Evolutionary conservation across 2,888 invertebrate species (phyloP), one percentile per base, ranked within the genome.

Genomic region (Phaonia tiefii): DNA sequence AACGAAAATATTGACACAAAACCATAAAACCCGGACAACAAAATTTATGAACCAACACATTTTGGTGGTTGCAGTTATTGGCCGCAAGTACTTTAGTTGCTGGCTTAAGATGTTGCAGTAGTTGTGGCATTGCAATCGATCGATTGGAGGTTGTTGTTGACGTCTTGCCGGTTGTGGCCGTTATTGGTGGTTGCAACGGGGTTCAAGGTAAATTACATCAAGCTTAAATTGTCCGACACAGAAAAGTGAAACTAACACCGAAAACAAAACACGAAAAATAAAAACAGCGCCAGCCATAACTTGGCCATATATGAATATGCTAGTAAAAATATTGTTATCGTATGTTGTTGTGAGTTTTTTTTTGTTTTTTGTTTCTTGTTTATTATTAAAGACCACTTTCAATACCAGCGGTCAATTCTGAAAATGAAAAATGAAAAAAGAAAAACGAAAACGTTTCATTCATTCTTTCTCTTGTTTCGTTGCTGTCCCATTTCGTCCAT

Each of bases 161-260:
- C 31, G 63, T 20, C 58, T 10, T 2, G 15, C 26, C 44, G 51
- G 39, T 2, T 1, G 25, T n/a, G 10, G 22, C 31, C 26, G 15
- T 51, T 31, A 56, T 20, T 22, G 51, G 58, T 73, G 65, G 65
- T 74, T 46, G 54, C 72, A 67, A 75, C 66, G 78, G 31, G 75
- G 72, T 83, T 84, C 83, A 84, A 84, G 83, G 84, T 84, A 84
- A 84, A 80, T 84, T 81, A 70, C 78, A 65, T 66, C 73, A 76
- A 76, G 42, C 63, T 65, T 73, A 13, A 73, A 70, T 44, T 69
- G 51, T 69, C 69, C 77, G 56, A 44, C 73, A 80, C 79, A 70
- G 58, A 82, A 83, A 84, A 84, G 84, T 84, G 83, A 84, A 83
- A 84, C 67, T 84, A 72, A 80, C 58, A 80, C 78, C 72, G 31